Conservation (phyloP, 2,888 invertebrate genomes). For the Ophraella communa region DNA sequence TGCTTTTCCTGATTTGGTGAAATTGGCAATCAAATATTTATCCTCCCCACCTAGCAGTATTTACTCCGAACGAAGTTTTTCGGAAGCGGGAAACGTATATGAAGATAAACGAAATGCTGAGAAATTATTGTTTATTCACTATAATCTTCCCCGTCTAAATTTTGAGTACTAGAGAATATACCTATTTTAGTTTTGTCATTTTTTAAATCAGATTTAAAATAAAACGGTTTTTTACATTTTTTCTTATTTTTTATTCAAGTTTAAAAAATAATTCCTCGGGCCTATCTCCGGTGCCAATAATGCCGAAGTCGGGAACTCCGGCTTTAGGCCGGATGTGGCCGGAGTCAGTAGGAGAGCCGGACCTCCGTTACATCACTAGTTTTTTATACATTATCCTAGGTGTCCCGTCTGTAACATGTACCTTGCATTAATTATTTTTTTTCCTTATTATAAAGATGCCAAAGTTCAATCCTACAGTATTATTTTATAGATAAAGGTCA, state of each 20-base stretch:
- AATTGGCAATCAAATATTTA: no score
- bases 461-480: no score
- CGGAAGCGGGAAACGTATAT: slow-evolving; percentile 9
- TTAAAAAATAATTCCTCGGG: slow-evolving; percentile 2
- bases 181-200: no score
- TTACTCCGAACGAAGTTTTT: background rate
- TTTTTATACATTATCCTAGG: no score
- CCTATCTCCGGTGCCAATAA: background rate
- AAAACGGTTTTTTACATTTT: no score
- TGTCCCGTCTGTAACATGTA: no score
- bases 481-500: no score
- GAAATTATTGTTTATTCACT: slow-evolving; percentile 5
- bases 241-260: slow-evolving; percentile 1
- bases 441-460: no score
- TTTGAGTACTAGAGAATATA: background rate
- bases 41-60: background rate
- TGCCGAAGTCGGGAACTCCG: slow-evolving; percentile 2
- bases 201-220: no score
- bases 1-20: no score
- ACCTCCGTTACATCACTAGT: slow-evolving; percentile 10
- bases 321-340: slow-evolving; percentile 1
- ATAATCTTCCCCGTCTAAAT: background rate
- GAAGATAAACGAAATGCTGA: slow-evolving; percentile 9
- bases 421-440: no score
- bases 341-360: slow-evolving; percentile 7